Base-by-base conservation (phyloP, 2,113 vertebrate genomes). In the Otis tarda region DNA sequence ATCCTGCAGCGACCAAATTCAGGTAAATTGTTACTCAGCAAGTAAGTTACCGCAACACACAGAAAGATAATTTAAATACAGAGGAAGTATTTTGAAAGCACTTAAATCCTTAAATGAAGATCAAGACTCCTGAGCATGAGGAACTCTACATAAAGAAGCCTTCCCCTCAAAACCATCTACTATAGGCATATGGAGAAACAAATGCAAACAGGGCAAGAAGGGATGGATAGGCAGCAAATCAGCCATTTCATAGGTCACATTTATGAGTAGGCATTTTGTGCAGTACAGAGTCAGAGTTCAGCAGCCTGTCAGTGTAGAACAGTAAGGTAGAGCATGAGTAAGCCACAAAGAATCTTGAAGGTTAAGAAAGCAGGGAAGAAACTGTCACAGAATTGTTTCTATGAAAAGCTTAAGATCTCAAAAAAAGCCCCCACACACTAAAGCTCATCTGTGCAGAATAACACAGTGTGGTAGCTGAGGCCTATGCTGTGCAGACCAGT, bases 1-100 rank as follows among this genome's bases (percentile, higher is more conserved):
- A 57, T 99, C 99, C 99, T 99, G 96, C 16, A 95, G 41, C n/a
- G 1, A 89, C 4, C 69, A 96, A 53, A 92, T 16, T 9, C 3
- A 60, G 78, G 28, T 10, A 35, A 56, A 45, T 2, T 37, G 10
- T 33, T 45, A 57, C 7, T 68, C 61, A 78, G 31, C 64, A 57
- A 12, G 4, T 21, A 23, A 35, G 11, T 35, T 27, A 77, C 3
- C 19, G 3, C 31, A 69, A 43, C 41, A 70, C 4, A 49, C 45
- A 52, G 37, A 56, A 83, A 49, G 17, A 52, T 9, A 6, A 68
- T 21, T 71, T n/a, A 52, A 55, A 55, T 11, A 67, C 13, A 80
- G 18, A 85, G 28, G 31, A 15, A 64, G 10, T 39, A 57, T 39
- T 86, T 6, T 24, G 6, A 80, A 96, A 90, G 41, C 47, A 88